Evolutionary conservation across 2,113 vertebrate genomes (phyloP).

Genomic region (Vimba vimba): DNA sequence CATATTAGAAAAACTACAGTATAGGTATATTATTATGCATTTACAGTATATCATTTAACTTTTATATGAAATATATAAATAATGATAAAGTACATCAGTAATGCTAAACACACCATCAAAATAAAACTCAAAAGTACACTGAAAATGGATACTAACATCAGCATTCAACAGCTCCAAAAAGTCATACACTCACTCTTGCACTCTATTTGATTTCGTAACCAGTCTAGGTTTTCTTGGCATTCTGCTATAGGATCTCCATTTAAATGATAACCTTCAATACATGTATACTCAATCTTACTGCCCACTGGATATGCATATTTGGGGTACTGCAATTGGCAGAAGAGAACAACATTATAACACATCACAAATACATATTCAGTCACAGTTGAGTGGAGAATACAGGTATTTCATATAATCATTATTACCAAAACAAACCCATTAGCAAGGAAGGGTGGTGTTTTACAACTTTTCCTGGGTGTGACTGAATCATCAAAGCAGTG

Average conservation of each 20-base stretch:
- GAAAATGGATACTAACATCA: not conserved
- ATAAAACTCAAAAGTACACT: not conserved
- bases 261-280: slow-evolving; percentile 80
- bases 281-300: slow-evolving; percentile 81
- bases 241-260: slow-evolving; percentile 76
- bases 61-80: not conserved
- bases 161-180: not conserved
- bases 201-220: slow-evolving; percentile 72
- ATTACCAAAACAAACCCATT: slow-evolving; percentile 86
- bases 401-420: not conserved
- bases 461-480: slow-evolving; percentile 78
- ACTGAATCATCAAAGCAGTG: slow-evolving; percentile 86
- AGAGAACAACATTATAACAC: not conserved
- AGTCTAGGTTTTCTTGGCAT: slow-evolving; percentile 80
- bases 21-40: no score
- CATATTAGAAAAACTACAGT: not conserved
- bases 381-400: not conserved
- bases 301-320: slow-evolving; percentile 78
- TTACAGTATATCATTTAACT: not conserved
- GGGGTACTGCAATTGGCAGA: slow-evolving; percentile 61
- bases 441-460: slow-evolving; percentile 79
- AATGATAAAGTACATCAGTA: no score
- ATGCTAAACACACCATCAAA: no score
- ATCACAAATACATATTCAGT: not conserved
- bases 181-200: slow-evolving; percentile 81